Evolutionary conservation across 2,888 invertebrate genomes (phyloP).

Genomic region (Formica aserva): DNA sequence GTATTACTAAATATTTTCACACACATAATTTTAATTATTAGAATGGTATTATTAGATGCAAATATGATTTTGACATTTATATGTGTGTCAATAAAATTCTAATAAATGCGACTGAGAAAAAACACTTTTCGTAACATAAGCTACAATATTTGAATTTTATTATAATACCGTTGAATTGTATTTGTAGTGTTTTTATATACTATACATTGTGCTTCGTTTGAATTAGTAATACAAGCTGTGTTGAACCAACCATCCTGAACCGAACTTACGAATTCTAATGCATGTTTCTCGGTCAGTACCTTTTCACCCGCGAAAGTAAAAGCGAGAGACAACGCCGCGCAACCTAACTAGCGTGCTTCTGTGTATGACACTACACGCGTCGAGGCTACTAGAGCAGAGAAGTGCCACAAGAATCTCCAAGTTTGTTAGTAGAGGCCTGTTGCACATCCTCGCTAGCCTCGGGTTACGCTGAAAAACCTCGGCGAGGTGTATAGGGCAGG

Average conservation of each 20-base stretch:
- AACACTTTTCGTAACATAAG: not conserved
- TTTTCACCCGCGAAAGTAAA: conserved; percentile 52
- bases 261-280: not conserved
- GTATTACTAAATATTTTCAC: not conserved
- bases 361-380: conserved; percentile 85
- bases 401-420: conserved; percentile 81
- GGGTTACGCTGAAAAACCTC: conserved; percentile 78
- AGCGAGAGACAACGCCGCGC: conserved; percentile 66
- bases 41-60: not conserved
- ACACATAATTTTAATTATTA: not conserved
- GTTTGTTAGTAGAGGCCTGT: conserved; percentile 85
- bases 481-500: conserved; percentile 53
- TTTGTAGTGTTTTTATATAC: not conserved
- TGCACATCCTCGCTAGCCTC: conserved; percentile 82
- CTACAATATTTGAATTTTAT: no score
- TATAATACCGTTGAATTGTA: not conserved
- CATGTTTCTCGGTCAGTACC: not conserved
- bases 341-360: conserved; percentile 83
- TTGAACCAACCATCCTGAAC: not conserved
- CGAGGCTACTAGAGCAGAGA: conserved; percentile 82
- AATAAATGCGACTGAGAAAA: not conserved
- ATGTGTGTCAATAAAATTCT: not conserved
- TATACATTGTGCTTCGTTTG: not conserved
- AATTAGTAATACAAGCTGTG: not conserved
- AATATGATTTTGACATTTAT: not conserved